These are phyloP conservation scores for Tetraneura akinire DNA, from an alignment of 1,140 invertebrate species.

Conservation along the genomic window DNA sequence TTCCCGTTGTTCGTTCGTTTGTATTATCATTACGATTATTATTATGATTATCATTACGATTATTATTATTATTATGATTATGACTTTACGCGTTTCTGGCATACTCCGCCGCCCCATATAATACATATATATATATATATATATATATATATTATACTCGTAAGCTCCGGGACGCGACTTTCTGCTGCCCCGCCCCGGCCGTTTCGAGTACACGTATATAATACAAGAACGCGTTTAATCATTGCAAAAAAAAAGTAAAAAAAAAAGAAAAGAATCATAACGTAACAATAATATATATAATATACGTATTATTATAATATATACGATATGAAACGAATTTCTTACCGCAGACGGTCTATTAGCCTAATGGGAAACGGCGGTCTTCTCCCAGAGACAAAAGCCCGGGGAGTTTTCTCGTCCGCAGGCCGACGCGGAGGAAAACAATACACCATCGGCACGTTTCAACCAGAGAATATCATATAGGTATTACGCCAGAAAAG, in stretches of 20 bases:
- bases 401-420: conserved; percentile 22
- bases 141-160: neutral
- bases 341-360: conserved; percentile 48
- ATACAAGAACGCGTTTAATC: neutral
- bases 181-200: neutral
- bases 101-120: too few species aligned
- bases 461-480: too few species aligned
- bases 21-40: conserved; percentile 46
- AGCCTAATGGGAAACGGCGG: conserved; percentile 45
- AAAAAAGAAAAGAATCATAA: too few species aligned
- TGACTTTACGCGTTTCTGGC: conserved; percentile 30
- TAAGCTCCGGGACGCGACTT: conserved; percentile 18
- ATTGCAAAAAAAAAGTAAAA: too few species aligned
- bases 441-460: neutral
- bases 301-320: too few species aligned
- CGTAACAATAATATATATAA: too few species aligned
- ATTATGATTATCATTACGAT: conserved; percentile 40
- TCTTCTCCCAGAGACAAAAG: conserved; percentile 13
- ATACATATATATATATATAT: too few species aligned
- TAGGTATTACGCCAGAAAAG: too few species aligned
- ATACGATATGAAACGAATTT: conserved; percentile 43
- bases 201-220: neutral
- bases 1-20: conserved; percentile 19
- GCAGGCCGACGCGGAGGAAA: neutral
- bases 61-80: conserved; percentile 45